phyloP scores from a whole-genome alignment of 2,888 invertebrate genomes.

The Cyrtodaria siliqua region DNA sequence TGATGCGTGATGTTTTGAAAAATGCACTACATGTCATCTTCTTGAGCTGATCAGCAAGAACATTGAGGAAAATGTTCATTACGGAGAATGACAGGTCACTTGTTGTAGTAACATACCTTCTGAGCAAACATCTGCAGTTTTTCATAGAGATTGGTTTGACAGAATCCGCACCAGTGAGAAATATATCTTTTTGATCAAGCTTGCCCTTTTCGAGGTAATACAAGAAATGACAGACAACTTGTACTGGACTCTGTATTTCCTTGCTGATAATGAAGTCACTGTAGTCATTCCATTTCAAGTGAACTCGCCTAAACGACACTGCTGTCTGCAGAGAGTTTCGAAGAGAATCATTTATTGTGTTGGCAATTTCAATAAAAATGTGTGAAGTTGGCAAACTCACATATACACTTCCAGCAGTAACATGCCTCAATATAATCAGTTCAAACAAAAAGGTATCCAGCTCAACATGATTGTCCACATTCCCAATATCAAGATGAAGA shows the following conservation, averaged over 20 bases:
- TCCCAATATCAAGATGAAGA: slow-evolving; percentile 70
- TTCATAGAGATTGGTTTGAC: slow-evolving; percentile 31
- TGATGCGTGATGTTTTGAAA: slow-evolving; percentile 51
- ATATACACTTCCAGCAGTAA: slow-evolving; percentile 47
- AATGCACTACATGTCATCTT: slow-evolving; percentile 70
- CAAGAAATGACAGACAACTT: slow-evolving; percentile 70
- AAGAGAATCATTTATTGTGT: slow-evolving; percentile 63
- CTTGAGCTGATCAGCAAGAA: slow-evolving; percentile 73
- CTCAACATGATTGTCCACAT: slow-evolving; percentile 46
- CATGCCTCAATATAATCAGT: slow-evolving; percentile 57
- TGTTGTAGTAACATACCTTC: slow-evolving; percentile 41
- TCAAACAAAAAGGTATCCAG: slow-evolving; percentile 71
- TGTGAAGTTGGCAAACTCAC: slow-evolving; percentile 47
- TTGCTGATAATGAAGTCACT: slow-evolving; percentile 49
- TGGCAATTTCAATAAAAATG: slow-evolving; percentile 69
- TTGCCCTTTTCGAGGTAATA: slow-evolving; percentile 34
- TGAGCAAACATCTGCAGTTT: slow-evolving; percentile 51
- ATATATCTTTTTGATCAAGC: slow-evolving; percentile 60
- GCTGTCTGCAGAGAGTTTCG: slow-evolving; percentile 66
- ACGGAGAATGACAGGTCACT: slow-evolving; percentile 60
- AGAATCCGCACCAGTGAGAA: slow-evolving; percentile 32
- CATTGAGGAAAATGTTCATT: slow-evolving; percentile 62
- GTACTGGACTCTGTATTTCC: slow-evolving; percentile 68
- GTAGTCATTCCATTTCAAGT: slow-evolving; percentile 60
- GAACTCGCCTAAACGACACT: slow-evolving; percentile 52